Evolutionary conservation across 2,888 invertebrate species (phyloP).

Genomic region (Blera fallax): DNA sequence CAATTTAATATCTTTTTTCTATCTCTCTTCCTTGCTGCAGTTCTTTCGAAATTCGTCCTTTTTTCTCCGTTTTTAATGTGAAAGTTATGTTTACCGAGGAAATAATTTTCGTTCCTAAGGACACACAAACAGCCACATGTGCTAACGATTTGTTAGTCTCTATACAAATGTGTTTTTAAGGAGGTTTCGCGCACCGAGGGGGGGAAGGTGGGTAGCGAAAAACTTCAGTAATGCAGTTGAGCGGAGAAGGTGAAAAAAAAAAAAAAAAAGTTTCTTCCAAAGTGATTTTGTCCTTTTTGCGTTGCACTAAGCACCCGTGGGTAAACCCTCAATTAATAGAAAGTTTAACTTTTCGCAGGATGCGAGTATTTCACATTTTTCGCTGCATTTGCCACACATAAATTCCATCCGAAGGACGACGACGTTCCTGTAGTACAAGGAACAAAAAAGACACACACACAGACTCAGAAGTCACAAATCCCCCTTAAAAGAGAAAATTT

Average conservation of each 20-base stretch:
- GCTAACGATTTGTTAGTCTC: constrained; percentile 12
- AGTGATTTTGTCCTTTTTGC: constrained; percentile 1
- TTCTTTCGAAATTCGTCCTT: background rate
- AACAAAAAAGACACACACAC: background rate
- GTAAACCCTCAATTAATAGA: constrained; percentile 28
- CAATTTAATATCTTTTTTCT: constrained; percentile 2
- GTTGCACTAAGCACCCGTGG: background rate
- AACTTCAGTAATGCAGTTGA: constrained; percentile 12
- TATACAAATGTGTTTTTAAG: background rate
- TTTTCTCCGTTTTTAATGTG: background rate
- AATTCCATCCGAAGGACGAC: background rate
- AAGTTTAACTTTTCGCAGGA: constrained; percentile 19
- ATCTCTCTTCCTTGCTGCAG: background rate
- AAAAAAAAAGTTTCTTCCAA: background rate
- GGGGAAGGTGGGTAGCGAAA: background rate
- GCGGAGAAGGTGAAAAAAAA: background rate
- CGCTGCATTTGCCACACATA: background rate
- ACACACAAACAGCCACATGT: background rate
- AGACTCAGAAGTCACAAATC: constrained; percentile 5
- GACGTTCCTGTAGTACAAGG: background rate
- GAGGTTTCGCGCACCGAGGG: background rate
- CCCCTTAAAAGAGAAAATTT: background rate
- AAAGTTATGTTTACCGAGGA: constrained; percentile 21
- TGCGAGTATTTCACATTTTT: background rate
- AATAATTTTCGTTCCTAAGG: constrained; percentile 12